Evolutionary conservation across 2,113 vertebrate genomes (phyloP).

Genomic region (Poeciliopsis retropinna): DNA sequence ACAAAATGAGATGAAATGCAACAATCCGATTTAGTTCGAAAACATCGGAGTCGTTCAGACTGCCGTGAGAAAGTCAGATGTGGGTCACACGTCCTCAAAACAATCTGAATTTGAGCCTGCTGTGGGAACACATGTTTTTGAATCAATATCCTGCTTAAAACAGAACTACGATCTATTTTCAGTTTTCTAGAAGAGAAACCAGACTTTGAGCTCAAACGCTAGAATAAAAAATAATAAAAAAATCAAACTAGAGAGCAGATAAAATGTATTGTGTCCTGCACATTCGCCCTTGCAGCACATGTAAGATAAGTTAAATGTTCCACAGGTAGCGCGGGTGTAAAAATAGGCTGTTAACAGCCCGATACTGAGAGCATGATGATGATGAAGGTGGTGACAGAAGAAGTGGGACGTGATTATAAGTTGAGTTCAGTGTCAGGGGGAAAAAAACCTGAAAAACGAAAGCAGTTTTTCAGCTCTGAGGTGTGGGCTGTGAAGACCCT

Average conservation of each 20-base stretch:
- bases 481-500: conserved; percentile 7
- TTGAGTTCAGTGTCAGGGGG: neutral
- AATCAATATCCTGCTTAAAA: too few species aligned
- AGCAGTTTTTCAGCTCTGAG: conserved; percentile 1
- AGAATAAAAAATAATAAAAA: too few species aligned
- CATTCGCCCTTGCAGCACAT: neutral
- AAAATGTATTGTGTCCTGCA: neutral
- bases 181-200: too few species aligned
- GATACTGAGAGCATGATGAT: neutral
- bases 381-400: conserved; percentile 7
- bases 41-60: too few species aligned
- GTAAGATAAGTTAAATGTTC: neutral
- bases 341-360: neutral
- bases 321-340: neutral
- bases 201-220: too few species aligned
- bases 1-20: too few species aligned
- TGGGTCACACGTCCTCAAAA: too few species aligned
- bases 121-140: too few species aligned
- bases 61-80: too few species aligned
- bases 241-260: neutral
- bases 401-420: conserved; percentile 8
- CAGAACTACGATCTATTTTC: too few species aligned
- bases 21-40: too few species aligned
- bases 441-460: neutral
- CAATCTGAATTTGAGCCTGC: too few species aligned